Base-by-base conservation (phyloP, 2,797 vertebrate genomes). In the Acanthornis magna region DNA sequence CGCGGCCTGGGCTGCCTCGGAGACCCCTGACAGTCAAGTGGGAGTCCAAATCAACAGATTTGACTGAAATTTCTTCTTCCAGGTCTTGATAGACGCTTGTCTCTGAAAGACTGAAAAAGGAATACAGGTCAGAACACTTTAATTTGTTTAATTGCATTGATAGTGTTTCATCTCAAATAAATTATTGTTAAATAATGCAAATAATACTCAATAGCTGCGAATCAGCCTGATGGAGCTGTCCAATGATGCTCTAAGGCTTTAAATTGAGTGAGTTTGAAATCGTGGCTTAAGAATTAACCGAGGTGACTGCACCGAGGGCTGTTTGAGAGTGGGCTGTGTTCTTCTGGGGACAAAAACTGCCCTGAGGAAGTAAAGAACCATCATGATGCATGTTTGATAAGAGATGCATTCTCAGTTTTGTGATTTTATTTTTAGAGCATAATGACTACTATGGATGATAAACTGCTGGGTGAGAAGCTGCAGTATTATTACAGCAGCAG, bases 401-500 rank as follows among this genome's bases (percentile, higher is more conserved):
- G 58, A 58, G 50, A 21, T 11, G 9, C 13, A 6, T 13, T n/a
- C 21, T 60, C 9, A 72, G 4, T 4, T 62, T 23, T 48, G 18
- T 76, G 65, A 2, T 34, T 45, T 72, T 70, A 7, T 61, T 29
- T 70, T 51, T 29, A 93, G 97, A 93, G 72, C 72, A 95, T 60
- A 92, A 99, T 99, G 99, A 99, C 99, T 2, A 98, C 99, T 36
- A 83, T 99, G 84, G 99, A 99, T 47, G 99, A 99, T 95, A 99
- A 99, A 91, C 79, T 99, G 40, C 97, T 99, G 71, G 99, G 99
- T 12, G 99, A 99, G 98, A 99, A 99, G 97, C 98, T 99, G 94
- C 99, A 99, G 97, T 99, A 99, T 90, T 99, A 99, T 92, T 99
- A 99, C 96, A 99, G 99, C 97, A 99, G 99, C 96, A 99, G 99